Conservation (phyloP, 2,113 vertebrate genomes). For the Atherinomorus stipes region DNA sequence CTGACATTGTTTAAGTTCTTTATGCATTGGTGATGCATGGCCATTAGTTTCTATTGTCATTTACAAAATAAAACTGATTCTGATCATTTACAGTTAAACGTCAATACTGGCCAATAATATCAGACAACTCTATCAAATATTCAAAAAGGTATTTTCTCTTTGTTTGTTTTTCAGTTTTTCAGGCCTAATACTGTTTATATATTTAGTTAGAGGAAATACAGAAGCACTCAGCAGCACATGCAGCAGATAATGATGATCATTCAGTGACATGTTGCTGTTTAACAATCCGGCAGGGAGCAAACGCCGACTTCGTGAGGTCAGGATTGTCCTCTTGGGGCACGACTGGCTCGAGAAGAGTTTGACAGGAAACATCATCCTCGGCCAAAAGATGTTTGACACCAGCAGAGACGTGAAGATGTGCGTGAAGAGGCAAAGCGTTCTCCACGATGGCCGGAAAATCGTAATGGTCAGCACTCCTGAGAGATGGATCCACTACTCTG, state of each 20-base stretch:
- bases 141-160: too few species aligned
- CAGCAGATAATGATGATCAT: background rate
- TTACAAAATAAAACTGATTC: too few species aligned
- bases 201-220: too few species aligned
- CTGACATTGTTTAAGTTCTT: too few species aligned
- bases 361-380: conserved; percentile 52
- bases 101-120: too few species aligned
- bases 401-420: conserved; percentile 59
- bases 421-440: conserved; percentile 36
- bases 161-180: too few species aligned
- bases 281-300: conserved; percentile 13
- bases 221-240: background rate
- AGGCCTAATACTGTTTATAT: too few species aligned
- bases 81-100: too few species aligned
- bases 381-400: conserved; percentile 50
- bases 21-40: too few species aligned
- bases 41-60: too few species aligned
- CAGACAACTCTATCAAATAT: too few species aligned
- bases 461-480: conserved; percentile 57
- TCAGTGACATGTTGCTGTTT: background rate
- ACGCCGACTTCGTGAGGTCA: conserved; percentile 33
- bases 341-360: conserved; percentile 56
- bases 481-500: conserved; percentile 51
- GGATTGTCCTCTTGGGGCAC: conserved; percentile 55
- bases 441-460: background rate